These are phyloP conservation scores for Harpagoxenus sublaevis DNA, from an alignment of 2,888 invertebrate genomes.

Conservation along the genomic window DNA sequence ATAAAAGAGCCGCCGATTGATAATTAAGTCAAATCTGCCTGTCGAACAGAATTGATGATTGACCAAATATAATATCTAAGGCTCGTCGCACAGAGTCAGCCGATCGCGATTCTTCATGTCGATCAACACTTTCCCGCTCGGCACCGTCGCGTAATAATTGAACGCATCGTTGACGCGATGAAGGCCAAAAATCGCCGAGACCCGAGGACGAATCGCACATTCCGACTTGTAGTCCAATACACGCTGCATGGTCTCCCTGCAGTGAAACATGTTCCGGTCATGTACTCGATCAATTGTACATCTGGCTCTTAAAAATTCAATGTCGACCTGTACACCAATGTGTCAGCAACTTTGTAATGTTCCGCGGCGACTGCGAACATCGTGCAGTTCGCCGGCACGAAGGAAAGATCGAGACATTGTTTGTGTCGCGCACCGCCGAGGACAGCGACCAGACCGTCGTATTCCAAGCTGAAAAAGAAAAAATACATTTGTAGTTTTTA, in stretches of 20 bases:
- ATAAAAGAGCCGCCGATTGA: neutral
- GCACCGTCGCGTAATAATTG: slow-evolving; percentile 32
- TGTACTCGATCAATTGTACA: neutral
- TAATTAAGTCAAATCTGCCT: neutral
- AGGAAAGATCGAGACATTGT: neutral
- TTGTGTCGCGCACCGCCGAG: slow-evolving; percentile 42
- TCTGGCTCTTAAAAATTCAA: neutral
- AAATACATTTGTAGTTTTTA: too few relatives aligned
- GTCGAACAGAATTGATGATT: neutral
- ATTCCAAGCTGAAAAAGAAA: slow-evolving; percentile 40
- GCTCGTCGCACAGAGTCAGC: neutral
- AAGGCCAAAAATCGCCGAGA: slow-evolving; percentile 59
- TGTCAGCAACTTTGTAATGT: slow-evolving; percentile 54
- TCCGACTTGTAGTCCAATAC: slow-evolving; percentile 41
- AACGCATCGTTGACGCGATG: slow-evolving; percentile 38
- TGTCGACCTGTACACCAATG: slow-evolving; percentile 55
- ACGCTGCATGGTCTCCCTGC: slow-evolving; percentile 48
- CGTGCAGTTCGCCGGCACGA: slow-evolving; percentile 22
- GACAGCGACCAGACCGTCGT: slow-evolving; percentile 44
- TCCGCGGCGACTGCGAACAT: slow-evolving; percentile 36
- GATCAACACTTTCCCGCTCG: slow-evolving; percentile 50
- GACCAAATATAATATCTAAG: neutral
- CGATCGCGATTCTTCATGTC: slow-evolving; percentile 54
- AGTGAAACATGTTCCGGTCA: neutral
- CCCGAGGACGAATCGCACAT: slow-evolving; percentile 23